Conservation (phyloP, 2,888 invertebrate genomes). For the Cerceris ruficornis region DNA sequence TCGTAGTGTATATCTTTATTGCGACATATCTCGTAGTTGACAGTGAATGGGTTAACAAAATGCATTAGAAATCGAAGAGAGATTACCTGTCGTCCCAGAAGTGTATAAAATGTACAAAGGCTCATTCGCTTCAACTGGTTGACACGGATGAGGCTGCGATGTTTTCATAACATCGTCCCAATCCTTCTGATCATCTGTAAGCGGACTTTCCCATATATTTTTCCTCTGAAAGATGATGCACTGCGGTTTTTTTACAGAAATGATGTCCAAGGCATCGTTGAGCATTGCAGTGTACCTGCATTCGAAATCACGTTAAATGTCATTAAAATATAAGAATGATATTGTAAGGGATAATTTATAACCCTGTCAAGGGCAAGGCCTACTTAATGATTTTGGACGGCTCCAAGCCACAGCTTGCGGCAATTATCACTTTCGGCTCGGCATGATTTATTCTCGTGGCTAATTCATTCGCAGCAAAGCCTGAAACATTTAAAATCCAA, state of each 20-base stretch:
- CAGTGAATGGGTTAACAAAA: no score
- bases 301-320: not conserved
- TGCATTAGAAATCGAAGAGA: no score
- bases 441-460: slow-evolving; percentile 93
- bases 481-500: slow-evolving; percentile 79
- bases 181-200: slow-evolving; percentile 87
- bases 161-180: slow-evolving; percentile 89
- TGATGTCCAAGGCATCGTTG: slow-evolving; percentile 89
- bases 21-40: no score
- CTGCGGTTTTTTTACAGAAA: slow-evolving; percentile 88
- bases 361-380: not conserved
- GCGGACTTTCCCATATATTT: slow-evolving; percentile 85
- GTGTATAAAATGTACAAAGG: slow-evolving; percentile 96
- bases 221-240: slow-evolving; percentile 93
- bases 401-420: slow-evolving; percentile 95
- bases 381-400: slow-evolving; percentile 91
- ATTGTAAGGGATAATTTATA: no score
- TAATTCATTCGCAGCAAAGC: slow-evolving; percentile 95
- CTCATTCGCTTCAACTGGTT: slow-evolving; percentile 93
- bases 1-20: no score
- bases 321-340: not conserved
- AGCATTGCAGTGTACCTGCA: slow-evolving; percentile 89
- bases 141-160: slow-evolving; percentile 89
- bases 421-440: slow-evolving; percentile 93
- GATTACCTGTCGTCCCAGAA: slow-evolving; percentile 90